These are phyloP conservation scores for Endotricha flammealis DNA, from an alignment of 2,888 invertebrate species.

Conservation along the genomic window DNA sequence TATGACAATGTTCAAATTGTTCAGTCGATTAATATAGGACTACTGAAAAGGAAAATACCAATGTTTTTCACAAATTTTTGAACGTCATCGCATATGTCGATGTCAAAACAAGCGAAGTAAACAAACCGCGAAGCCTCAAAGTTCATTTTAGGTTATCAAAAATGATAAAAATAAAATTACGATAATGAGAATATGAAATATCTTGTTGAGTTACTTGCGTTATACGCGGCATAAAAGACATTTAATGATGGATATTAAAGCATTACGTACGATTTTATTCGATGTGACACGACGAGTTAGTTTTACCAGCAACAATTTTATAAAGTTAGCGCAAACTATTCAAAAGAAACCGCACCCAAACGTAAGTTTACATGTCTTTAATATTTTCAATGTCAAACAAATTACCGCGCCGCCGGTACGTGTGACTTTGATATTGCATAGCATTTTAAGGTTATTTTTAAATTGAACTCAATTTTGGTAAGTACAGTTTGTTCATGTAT, in stretches of 20 bases:
- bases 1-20: too few species aligned
- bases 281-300: slow-evolving; percentile 31
- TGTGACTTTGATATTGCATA: slow-evolving; percentile 20
- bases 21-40: too few species aligned
- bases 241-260: slow-evolving; percentile 43
- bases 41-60: too few species aligned
- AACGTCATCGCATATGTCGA: slow-evolving; percentile 23
- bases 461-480: too few species aligned
- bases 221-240: not conserved
- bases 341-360: slow-evolving; percentile 50
- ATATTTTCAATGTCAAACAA: too few species aligned
- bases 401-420: too few species aligned
- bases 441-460: slow-evolving; percentile 2
- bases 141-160: slow-evolving; percentile 72
- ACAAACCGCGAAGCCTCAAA: too few species aligned
- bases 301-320: slow-evolving; percentile 26
- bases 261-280: slow-evolving; percentile 39
- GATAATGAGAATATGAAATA: slow-evolving; percentile 36
- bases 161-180: slow-evolving; percentile 41
- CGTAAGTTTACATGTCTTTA: slow-evolving; percentile 43
- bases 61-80: slow-evolving; percentile 10
- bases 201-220: slow-evolving; percentile 20
- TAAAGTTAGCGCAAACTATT: slow-evolving; percentile 22
- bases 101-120: too few species aligned
- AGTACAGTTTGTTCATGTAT: too few species aligned